Conservation (phyloP, 1,140 invertebrate species). For the Drosophila hydei region DNA sequence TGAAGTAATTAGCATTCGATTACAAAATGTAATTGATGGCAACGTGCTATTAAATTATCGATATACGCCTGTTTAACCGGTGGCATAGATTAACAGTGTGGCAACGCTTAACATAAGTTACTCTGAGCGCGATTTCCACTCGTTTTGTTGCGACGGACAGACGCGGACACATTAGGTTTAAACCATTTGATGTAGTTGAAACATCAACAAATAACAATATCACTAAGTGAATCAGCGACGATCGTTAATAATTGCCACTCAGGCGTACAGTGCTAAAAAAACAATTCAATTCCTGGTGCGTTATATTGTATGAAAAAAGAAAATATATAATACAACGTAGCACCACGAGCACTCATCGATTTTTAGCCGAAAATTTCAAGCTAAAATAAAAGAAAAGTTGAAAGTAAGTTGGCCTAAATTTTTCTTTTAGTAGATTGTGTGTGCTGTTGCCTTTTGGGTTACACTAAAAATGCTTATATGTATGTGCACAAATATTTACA, state of each 20-base stretch:
- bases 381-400: slow-evolving; percentile 41
- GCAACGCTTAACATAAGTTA: slow-evolving; percentile 21
- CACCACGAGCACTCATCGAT: slow-evolving; percentile 51
- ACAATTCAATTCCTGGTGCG: slow-evolving; percentile 18
- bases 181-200: slow-evolving; percentile 29
- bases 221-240: slow-evolving; percentile 26
- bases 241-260: slow-evolving; percentile 26
- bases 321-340: slow-evolving; percentile 21
- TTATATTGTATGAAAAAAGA: slow-evolving; percentile 22
- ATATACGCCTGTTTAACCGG: not conserved
- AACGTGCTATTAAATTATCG: not conserved
- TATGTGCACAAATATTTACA: slow-evolving; percentile 24
- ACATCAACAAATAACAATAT: slow-evolving; percentile 32
- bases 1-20: slow-evolving; percentile 14
- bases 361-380: slow-evolving; percentile 50
- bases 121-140: slow-evolving; percentile 38
- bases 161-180: slow-evolving; percentile 41
- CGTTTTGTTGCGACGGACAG: slow-evolving; percentile 32
- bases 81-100: slow-evolving; percentile 6
- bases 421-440: slow-evolving; percentile 5
- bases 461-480: slow-evolving; percentile 18
- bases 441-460: slow-evolving; percentile 11
- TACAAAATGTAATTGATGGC: not conserved
- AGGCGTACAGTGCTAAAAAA: slow-evolving; percentile 34
- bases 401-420: slow-evolving; percentile 49